Percentiles rank a stretch among this genome's conserved stretches.
These are phyloP conservation scores for Sander vitreus DNA, from an alignment of 2,113 vertebrate genomes.

Conservation along the genomic window DNA sequence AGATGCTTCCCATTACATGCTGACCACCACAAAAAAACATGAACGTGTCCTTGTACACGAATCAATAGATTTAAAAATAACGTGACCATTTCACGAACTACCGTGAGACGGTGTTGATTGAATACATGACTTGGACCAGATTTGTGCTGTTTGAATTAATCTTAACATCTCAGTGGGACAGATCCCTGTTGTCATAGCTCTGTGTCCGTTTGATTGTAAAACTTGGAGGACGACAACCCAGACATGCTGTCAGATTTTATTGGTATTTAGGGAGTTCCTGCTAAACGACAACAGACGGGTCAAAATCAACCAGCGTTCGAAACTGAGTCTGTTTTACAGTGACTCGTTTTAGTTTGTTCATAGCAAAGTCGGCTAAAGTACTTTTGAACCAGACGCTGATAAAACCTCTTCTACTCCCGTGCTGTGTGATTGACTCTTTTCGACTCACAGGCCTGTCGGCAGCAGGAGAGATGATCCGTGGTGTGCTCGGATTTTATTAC, in stretches of 20 bases:
- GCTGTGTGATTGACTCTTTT: not conserved
- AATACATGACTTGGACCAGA: not conserved
- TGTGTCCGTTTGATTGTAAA: slow-evolving; percentile 39
- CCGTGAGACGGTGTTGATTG: no score
- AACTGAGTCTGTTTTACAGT: no score
- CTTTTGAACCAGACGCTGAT: slow-evolving; percentile 1
- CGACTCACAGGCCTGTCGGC: not conserved
- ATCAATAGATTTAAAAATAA: no score
- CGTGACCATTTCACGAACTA: no score
- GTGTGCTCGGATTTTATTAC: not conserved
- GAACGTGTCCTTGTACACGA: no score
- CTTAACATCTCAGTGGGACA: slow-evolving; percentile 17
- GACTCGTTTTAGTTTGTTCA: not conserved
- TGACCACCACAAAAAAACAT: no score
- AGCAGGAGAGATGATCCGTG: not conserved
- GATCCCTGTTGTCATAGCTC: slow-evolving; percentile 24
- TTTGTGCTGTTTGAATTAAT: slow-evolving; percentile 24
- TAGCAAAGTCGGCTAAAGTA: not conserved
- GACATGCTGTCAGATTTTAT: no score
- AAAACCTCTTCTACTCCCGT: not conserved
- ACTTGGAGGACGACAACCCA: no score
- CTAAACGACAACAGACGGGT: slow-evolving; percentile 23
- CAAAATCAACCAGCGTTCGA: slow-evolving; percentile 11
- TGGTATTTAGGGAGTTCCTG: slow-evolving; percentile 38
- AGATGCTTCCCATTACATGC: no score